Base-by-base conservation (phyloP, 2,797 vertebrate genomes). In the Sebastes melanostomus region DNA sequence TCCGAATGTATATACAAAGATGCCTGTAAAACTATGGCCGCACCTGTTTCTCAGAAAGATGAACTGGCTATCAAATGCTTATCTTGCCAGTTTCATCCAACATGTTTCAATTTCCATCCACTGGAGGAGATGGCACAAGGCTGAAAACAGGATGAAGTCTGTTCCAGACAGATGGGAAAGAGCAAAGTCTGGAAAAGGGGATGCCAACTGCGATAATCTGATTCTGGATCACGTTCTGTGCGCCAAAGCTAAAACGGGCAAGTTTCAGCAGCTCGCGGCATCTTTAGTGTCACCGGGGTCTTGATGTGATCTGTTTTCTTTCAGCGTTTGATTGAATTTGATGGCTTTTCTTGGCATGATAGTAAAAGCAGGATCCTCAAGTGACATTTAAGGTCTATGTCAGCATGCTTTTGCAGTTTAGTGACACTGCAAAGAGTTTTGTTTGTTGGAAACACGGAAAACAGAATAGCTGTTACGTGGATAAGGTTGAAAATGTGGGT, bases 21-120 rank as follows among this genome's bases (percentile, higher is more conserved):
- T 24, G 27, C 72, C 38, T 73, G 81, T 90, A 80, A 92, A 91
- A 81, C 60, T 8, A 3, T 20, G 1, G 55, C 72, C n/a, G 56
- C 91, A 92, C 90, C 91, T 94, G 91, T 86, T 93, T 91, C 36
- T 80, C 34, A 72, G 36, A 75, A 71, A 79, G 54, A 89, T 14
- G 25, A 70, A 84, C 72, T 50, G 58, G 69, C 76, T 46, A 75
- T 86, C 50, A 14, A 24, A 29, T 46, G 52, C 70, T 76, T 75
- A 46, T 72, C 76, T 74, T 36, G 38, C 38, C 52, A 27, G 27
- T 78, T 88, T 82, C 46, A 70, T 82, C 78, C 68, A 83, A 73
- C 71, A 73, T 65, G 75, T 87, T 86, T 80, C 59, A 72, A 24
- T 85, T 88, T 88, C 81, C 65, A 86, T 85, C 66, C 32, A 30